These are phyloP conservation scores for Ciconia boyciana DNA, from an alignment of 2,113 vertebrate species.

Conservation along the genomic window DNA sequence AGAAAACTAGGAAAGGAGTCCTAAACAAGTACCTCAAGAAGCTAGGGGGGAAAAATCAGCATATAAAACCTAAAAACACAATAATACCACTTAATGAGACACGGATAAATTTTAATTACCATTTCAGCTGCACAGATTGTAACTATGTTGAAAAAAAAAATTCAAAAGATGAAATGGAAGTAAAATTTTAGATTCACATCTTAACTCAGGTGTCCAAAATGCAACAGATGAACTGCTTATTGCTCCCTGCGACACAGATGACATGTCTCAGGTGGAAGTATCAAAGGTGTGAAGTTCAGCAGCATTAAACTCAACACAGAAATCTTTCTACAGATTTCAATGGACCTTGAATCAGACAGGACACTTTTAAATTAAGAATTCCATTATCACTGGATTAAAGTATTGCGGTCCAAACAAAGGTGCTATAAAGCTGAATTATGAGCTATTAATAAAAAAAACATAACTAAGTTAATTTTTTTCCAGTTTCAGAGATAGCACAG, in stretches of 20 bases:
- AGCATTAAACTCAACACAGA: background rate
- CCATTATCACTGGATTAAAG: background rate
- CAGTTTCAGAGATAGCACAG: background rate
- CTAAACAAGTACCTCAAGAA: background rate
- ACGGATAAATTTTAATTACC: background rate
- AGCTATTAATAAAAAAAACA: background rate
- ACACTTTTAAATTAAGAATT: background rate
- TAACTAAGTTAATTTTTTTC: background rate
- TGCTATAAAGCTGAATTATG: background rate
- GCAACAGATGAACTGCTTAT: background rate
- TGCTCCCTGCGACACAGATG: background rate
- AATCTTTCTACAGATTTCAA: background rate
- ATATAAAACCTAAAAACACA: background rate
- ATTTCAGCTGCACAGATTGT: background rate
- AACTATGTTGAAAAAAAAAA: background rate
- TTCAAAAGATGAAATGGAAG: background rate
- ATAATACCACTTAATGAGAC: background rate
- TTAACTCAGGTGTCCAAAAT: background rate
- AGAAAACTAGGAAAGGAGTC: background rate
- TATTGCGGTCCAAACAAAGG: background rate
- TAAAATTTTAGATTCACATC: background rate
- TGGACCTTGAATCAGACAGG: background rate
- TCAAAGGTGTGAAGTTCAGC: background rate
- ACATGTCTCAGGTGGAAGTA: background rate
- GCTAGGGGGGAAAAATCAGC: background rate